A percentile compares a stretch with the other conserved stretches of the same genome.
These are phyloP conservation scores for Isurus oxyrinchus DNA, from an alignment of 2,113 vertebrate genomes.

Conservation along the genomic window DNA sequence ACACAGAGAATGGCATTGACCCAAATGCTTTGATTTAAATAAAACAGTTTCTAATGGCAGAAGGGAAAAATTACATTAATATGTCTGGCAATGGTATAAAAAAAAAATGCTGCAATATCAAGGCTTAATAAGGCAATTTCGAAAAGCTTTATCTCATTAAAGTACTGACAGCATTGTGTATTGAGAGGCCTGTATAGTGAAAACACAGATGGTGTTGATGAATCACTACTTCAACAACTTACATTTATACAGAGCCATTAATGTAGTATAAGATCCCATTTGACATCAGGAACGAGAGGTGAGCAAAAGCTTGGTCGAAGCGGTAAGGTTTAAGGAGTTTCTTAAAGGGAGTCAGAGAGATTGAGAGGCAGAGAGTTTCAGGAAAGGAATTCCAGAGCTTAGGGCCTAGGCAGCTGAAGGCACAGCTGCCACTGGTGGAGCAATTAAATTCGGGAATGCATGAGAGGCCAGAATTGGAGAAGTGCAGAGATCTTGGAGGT, in stretches of 20 bases:
- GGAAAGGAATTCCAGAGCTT: background rate
- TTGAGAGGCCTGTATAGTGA: background rate
- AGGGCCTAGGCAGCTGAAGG: background rate
- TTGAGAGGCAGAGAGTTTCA: background rate
- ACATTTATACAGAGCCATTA: background rate
- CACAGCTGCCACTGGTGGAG: background rate
- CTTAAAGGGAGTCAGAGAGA: background rate
- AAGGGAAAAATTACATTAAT: background rate
- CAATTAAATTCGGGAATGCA: background rate
- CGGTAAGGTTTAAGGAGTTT: background rate
- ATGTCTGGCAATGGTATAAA: too few relatives aligned
- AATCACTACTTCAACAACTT: background rate
- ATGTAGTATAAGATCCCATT: too few relatives aligned
- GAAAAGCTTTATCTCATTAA: slow-evolving; percentile 11
- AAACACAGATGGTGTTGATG: background rate
- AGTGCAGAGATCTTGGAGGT: background rate
- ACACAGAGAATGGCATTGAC: background rate
- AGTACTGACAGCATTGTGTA: background rate
- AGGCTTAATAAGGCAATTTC: background rate
- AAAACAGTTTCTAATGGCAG: background rate
- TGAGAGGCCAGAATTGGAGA: background rate
- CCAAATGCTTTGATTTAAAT: background rate
- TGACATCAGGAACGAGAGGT: background rate
- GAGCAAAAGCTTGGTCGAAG: background rate
- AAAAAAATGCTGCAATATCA: background rate